These are phyloP conservation scores for Brachypteracias leptosomus DNA, from an alignment of 2,113 vertebrate species.

Conservation along the genomic window DNA sequence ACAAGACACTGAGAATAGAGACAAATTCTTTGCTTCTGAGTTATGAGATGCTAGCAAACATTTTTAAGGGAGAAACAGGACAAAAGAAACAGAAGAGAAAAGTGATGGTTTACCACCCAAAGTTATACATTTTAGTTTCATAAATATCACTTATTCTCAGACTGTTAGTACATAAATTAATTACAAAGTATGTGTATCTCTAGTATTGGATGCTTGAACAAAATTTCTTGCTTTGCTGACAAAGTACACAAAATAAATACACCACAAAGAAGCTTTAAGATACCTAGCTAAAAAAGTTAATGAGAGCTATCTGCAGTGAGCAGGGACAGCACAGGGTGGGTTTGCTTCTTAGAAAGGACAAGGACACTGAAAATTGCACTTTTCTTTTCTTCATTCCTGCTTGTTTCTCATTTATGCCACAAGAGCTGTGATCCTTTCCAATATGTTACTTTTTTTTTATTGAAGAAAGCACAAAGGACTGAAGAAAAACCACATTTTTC, in stretches of 20 bases:
- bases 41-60: neutral
- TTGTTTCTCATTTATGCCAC: neutral
- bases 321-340: neutral
- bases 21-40: neutral
- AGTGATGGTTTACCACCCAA: neutral
- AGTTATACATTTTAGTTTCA: neutral
- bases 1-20: neutral
- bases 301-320: neutral
- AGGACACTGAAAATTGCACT: neutral
- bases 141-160: neutral
- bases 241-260: neutral
- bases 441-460: neutral
- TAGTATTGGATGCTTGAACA: neutral
- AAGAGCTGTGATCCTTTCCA: neutral
- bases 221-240: neutral
- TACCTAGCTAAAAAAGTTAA: neutral
- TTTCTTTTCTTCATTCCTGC: neutral
- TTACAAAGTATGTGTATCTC: neutral
- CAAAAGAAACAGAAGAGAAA: neutral
- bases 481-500: neutral
- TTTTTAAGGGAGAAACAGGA: neutral
- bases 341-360: neutral
- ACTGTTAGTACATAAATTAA: neutral
- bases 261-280: neutral
- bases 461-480: neutral